phyloP scores from a whole-genome alignment of 2,113 vertebrate genomes.

The Daboia siamensis region DNA sequence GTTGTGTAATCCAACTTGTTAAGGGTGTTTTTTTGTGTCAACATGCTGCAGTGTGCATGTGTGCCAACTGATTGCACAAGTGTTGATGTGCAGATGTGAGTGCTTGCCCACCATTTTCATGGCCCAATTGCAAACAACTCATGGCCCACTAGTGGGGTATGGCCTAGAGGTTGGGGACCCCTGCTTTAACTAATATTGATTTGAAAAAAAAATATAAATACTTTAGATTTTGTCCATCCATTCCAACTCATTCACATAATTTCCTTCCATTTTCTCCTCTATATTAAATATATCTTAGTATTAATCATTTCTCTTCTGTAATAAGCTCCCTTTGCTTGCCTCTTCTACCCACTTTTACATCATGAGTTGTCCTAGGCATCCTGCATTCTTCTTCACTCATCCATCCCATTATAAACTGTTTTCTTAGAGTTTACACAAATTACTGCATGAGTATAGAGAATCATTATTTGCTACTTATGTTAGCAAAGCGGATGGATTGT shows the following conservation, averaged over 20 bases:
- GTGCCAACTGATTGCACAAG: too few relatives aligned
- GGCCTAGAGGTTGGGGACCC: too few relatives aligned
- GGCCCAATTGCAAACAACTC: too few relatives aligned
- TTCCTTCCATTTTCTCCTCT: background rate
- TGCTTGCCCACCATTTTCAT: too few relatives aligned
- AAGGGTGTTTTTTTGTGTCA: too few relatives aligned
- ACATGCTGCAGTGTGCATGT: too few relatives aligned
- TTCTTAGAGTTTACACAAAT: background rate
- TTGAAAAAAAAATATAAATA: too few relatives aligned
- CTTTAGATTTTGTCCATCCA: too few relatives aligned
- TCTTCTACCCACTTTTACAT: background rate
- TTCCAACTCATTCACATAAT: too few relatives aligned
- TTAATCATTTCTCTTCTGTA: background rate
- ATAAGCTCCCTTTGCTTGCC: background rate
- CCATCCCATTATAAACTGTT: background rate
- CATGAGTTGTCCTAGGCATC: background rate
- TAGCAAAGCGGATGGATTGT: background rate
- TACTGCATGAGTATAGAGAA: background rate
- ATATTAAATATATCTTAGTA: background rate
- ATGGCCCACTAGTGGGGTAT: too few relatives aligned
- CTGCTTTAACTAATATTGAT: too few relatives aligned
- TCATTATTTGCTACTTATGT: background rate
- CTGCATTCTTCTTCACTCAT: background rate
- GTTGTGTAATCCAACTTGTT: background rate
- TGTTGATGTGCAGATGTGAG: too few relatives aligned